Conservation (phyloP, 2,797 vertebrate species). For the Dromococcyx pavoninus region DNA sequence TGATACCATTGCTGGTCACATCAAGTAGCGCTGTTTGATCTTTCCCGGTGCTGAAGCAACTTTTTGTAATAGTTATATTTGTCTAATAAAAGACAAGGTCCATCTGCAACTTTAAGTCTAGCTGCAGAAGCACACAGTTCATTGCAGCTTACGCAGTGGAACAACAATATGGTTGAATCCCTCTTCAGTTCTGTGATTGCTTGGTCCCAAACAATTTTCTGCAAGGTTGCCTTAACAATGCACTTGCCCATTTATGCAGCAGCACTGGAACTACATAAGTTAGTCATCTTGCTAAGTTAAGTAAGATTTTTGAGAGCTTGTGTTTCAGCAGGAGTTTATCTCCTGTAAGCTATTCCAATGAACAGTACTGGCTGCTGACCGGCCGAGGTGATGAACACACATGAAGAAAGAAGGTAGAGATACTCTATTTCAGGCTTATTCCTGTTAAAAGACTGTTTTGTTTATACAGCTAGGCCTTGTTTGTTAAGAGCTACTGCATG, state of each 20-base stretch:
- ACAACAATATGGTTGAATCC: background rate
- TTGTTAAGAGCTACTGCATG: background rate
- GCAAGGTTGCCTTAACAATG: background rate
- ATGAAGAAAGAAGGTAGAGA: background rate
- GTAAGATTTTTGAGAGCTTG: background rate
- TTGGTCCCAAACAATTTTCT: background rate
- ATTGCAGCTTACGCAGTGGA: background rate
- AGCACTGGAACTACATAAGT: background rate
- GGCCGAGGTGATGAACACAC: background rate
- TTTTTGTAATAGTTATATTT: background rate
- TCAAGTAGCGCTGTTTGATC: too few species aligned
- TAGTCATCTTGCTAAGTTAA: background rate
- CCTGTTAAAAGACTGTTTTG: background rate
- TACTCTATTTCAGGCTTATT: background rate
- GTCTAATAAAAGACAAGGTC: background rate
- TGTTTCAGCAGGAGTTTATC: background rate
- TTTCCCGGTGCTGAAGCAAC: background rate
- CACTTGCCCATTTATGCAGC: background rate
- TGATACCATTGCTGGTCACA: background rate
- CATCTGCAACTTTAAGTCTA: fast-evolving
- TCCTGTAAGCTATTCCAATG: background rate
- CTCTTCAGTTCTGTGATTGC: background rate
- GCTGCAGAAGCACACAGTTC: background rate
- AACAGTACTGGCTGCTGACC: background rate
- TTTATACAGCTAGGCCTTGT: background rate